phyloP scores from a whole-genome alignment of 2,888 invertebrate genomes.

The Drosophila vallismaia region DNA sequence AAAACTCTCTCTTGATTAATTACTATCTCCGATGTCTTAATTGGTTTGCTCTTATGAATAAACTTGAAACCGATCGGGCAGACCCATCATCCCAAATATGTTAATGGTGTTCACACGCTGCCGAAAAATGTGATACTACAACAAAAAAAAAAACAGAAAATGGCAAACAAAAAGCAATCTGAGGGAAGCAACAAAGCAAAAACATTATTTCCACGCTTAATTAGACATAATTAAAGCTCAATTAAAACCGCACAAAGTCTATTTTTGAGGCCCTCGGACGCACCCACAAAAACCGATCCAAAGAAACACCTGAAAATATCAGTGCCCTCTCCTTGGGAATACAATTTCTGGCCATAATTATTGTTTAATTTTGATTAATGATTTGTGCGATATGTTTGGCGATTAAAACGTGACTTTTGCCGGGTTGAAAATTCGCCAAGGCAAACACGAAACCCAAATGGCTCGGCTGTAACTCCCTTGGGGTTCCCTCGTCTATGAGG shows the following conservation, averaged over 20 bases:
- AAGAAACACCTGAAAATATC: constrained; percentile 37
- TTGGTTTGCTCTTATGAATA: constrained; percentile 8
- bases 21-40: constrained; percentile 31
- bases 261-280: constrained; percentile 46
- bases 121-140: constrained; percentile 55
- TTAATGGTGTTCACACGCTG: constrained; percentile 67
- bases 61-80: neutral
- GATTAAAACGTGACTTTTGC: constrained; percentile 75
- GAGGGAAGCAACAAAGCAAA: neutral
- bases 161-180: neutral
- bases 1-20: constrained; percentile 11
- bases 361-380: constrained; percentile 80
- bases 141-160: constrained; percentile 7
- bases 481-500: constrained; percentile 1
- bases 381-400: constrained; percentile 63
- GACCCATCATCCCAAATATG: constrained; percentile 9
- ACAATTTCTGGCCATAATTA: constrained; percentile 67
- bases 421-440: constrained; percentile 46
- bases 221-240: constrained; percentile 77
- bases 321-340: constrained; percentile 31
- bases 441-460: constrained; percentile 27
- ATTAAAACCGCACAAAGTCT: constrained; percentile 59
- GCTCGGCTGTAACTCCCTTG: constrained; percentile 19
- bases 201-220: constrained; percentile 57
- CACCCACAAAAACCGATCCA: constrained; percentile 51